Base-by-base conservation (phyloP, 2,888 invertebrate species). In the Rhyacophila evoluta region DNA sequence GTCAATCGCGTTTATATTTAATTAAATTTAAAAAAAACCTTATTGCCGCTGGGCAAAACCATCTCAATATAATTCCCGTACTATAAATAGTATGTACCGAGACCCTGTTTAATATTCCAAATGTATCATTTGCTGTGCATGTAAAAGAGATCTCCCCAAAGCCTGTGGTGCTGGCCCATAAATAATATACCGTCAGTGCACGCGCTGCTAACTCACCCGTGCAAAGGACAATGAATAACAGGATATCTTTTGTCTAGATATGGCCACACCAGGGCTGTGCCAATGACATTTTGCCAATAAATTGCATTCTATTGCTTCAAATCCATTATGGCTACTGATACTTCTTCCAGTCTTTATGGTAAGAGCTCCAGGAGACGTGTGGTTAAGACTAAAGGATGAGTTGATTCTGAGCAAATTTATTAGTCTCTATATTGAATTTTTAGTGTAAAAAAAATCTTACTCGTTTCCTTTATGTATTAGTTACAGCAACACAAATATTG, bases 181-280 rank as follows among this genome's bases (percentile, higher is more conserved):
- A 55, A 55, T 55, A 55, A 55, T 55, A 55, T 55, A 55, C 55
- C 55, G 55, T 55, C 55, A 55, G 69, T 29, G 69, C 69, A 69
- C 69, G 69, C 74, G 74, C 67, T 67, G 74, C 74, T 67, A 67
- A 72, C 36, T 70, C 72, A 77, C 55, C 72, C 77, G 12, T 72
- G 77, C 77, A 55, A 77, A 41, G 77, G 73, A 68, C 77, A 73
- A 77, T 77, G 77, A 77, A 77, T 77, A 68, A 73, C 77, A 73
- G 72, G 72, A 77, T 77, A 77, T 77, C 37, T 72, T 68, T 67
- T 75, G 74, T 74, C 74, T 37, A 37, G 74, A 74, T 74, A 74
- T 36, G 67, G 36, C 74, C 74, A 67, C 55, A 12, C 8, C 25
- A 55, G 55, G 55, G 55, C 1, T 25, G 19, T 5, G 55, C 19